Conservation (phyloP, 1,140 invertebrate species). For the Drosophila arizonae region DNA sequence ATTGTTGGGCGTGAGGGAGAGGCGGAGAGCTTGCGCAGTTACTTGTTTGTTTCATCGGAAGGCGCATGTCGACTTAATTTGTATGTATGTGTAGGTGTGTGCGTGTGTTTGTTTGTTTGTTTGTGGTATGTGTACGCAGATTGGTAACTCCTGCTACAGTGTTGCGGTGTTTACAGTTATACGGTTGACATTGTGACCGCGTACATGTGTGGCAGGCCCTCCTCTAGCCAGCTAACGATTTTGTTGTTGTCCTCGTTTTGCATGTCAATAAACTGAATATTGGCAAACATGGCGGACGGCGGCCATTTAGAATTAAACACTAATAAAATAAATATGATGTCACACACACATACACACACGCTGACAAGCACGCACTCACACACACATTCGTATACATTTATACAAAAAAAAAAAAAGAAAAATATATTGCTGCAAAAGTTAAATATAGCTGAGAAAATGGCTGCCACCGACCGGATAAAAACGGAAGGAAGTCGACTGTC, state of each 20-base stretch:
- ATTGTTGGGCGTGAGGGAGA: constrained; percentile 20
- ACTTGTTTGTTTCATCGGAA: constrained; percentile 33
- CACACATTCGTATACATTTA: not conserved
- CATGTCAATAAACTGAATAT: constrained; percentile 64
- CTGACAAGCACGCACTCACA: not conserved
- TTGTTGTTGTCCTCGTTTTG: constrained; percentile 8
- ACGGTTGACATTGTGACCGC: constrained; percentile 74
- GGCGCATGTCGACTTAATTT: constrained; percentile 55
- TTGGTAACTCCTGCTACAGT: constrained; percentile 28
- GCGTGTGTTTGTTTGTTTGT: constrained; percentile 10
- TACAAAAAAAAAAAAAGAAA: not conserved
- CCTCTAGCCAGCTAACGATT: constrained; percentile 21
- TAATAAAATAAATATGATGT: constrained; percentile 75
- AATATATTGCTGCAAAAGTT: constrained; percentile 35
- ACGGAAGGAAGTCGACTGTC: constrained; percentile 69
- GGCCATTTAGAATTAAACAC: constrained; percentile 31
- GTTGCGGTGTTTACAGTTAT: constrained; percentile 52
- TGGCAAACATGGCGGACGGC: constrained; percentile 31
- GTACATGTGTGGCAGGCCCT: constrained; percentile 3
- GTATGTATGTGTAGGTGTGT: constrained; percentile 5
- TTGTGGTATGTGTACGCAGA: constrained; percentile 19
- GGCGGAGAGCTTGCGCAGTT: constrained; percentile 9
- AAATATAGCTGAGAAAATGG: constrained; percentile 45
- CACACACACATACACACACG: constrained; percentile 25
- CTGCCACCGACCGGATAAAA: constrained; percentile 50